Percentiles rank a stretch among this genome's conserved stretches.
These are phyloP conservation scores for Nesogale talazaci DNA, from an alignment of 2,113 vertebrate species.

Conservation along the genomic window DNA sequence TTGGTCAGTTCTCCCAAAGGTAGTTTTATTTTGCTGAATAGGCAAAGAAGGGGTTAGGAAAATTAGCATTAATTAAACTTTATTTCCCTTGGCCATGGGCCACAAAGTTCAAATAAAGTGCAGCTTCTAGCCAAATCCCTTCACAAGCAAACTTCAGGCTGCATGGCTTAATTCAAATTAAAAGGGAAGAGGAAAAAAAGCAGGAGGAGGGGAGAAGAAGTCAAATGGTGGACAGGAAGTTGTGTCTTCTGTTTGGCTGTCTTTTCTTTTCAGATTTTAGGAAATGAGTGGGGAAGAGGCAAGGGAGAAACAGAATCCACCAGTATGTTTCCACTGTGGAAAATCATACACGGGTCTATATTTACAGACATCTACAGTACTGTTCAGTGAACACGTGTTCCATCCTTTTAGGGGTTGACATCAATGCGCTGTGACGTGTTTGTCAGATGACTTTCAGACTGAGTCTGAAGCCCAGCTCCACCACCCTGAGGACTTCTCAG, in stretches of 20 bases:
- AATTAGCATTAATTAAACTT: conserved; percentile 88
- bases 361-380: neutral
- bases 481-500: too few relatives aligned
- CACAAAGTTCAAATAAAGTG: conserved; percentile 87
- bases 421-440: neutral
- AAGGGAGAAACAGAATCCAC: neutral
- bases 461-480: neutral
- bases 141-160: conserved; percentile 78
- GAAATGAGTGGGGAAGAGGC: neutral
- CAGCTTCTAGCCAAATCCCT: conserved; percentile 78
- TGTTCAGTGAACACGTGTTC: conserved; percentile 8
- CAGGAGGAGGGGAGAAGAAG: neutral
- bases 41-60: conserved; percentile 82
- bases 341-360: neutral
- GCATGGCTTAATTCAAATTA: conserved; percentile 79
- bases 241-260: conserved; percentile 58
- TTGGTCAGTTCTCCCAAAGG: conserved; percentile 81
- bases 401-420: neutral
- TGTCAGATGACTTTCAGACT: neutral
- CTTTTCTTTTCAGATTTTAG: conserved; percentile 52
- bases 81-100: conserved; percentile 86
- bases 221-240: conserved; percentile 28
- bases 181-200: conserved; percentile 47
- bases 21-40: conserved; percentile 85
- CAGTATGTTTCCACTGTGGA: neutral